phyloP scores from a whole-genome alignment of 2,113 vertebrate species.

The Tamias sibiricus region DNA sequence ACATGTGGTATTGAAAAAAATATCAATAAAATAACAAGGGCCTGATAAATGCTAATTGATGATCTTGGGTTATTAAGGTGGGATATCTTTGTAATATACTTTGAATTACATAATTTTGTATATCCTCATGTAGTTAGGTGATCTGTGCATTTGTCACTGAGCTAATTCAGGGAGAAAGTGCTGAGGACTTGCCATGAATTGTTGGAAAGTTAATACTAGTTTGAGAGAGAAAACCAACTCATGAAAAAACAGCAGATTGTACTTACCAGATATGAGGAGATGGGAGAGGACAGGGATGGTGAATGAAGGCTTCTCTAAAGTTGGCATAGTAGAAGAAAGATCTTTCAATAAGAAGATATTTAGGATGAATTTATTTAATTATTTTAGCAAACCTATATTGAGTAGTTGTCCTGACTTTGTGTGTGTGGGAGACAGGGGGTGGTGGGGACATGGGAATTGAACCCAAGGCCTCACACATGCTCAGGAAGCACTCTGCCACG shows the following conservation, averaged over 20 bases:
- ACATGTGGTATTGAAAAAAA: constrained; percentile 53
- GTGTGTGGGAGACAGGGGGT: too few relatives aligned
- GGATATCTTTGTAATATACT: background rate
- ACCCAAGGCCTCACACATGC: too few relatives aligned
- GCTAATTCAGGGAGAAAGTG: background rate
- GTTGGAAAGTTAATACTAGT: constrained; percentile 11
- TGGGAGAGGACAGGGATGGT: background rate
- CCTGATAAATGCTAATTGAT: constrained; percentile 4
- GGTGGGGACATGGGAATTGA: too few relatives aligned
- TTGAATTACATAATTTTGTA: constrained; percentile 30
- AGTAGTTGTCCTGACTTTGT: background rate
- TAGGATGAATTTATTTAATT: background rate
- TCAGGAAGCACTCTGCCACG: too few relatives aligned
- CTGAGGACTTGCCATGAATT: background rate
- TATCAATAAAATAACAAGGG: background rate
- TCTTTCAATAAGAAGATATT: background rate
- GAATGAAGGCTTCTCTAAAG: background rate
- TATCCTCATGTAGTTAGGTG: background rate
- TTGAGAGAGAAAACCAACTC: constrained; percentile 11
- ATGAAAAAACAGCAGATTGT: background rate
- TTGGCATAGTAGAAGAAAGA: background rate
- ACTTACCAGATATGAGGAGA: background rate
- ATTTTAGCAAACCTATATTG: background rate
- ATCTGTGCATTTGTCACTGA: constrained; percentile 41
- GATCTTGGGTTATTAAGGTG: constrained; percentile 37